A percentile compares a stretch with the other conserved stretches of the same genome.
phyloP scores from a whole-genome alignment of 2,797 vertebrate species.

The Labroides dimidiatus region DNA sequence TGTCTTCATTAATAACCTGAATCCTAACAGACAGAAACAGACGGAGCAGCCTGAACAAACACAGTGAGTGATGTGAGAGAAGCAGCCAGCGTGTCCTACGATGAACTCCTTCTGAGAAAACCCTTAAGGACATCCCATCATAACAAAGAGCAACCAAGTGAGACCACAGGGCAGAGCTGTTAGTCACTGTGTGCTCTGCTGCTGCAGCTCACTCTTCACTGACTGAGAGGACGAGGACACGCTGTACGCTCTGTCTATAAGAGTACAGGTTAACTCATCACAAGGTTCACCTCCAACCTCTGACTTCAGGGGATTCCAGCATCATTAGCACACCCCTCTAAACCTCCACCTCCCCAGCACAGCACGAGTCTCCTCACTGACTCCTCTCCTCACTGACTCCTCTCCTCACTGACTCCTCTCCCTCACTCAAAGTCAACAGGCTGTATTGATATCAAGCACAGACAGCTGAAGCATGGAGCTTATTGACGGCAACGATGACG shows the following conservation, averaged over 20 bases:
- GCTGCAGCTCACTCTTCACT: neutral
- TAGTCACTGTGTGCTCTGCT: neutral
- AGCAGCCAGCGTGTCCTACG: neutral
- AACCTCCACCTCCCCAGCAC: neutral
- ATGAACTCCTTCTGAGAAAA: conserved; percentile 15
- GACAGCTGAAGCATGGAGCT: neutral
- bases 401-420: conserved; percentile 5
- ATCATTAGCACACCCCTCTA: neutral
- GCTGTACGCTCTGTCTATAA: no score
- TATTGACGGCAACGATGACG: no score
- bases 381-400: no score
- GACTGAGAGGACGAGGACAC: neutral
- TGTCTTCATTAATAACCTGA: neutral
- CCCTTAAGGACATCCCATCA: conserved; percentile 2
- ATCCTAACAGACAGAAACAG: neutral
- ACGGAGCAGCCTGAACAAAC: neutral
- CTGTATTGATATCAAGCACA: neutral
- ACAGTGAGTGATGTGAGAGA: neutral
- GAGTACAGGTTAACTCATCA: neutral
- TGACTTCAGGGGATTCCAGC: neutral
- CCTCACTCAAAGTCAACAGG: conserved; percentile 34
- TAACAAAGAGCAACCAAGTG: neutral
- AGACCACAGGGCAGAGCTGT: neutral
- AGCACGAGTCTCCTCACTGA: neutral
- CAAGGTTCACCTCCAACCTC: neutral